Conservation (phyloP, 2,113 vertebrate genomes). For the Oreochromis niloticus region DNA sequence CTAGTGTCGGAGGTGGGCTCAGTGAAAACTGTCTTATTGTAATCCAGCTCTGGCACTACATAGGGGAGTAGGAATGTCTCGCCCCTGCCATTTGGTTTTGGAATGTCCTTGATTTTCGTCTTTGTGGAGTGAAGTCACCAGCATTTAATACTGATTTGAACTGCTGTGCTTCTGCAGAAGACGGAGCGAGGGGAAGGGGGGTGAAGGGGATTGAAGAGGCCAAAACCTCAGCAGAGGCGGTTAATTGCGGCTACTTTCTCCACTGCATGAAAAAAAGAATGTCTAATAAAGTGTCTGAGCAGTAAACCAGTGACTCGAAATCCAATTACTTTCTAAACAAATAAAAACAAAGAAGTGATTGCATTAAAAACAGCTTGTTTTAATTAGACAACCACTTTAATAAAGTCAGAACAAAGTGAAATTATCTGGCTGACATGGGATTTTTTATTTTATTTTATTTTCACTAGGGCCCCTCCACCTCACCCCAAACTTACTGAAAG, state of each 20-base stretch:
- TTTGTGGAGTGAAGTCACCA: slow-evolving; percentile 24
- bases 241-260: background rate
- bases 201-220: background rate
- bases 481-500: background rate
- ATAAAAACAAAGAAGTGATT: background rate
- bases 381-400: background rate
- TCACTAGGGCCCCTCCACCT: background rate
- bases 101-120: background rate
- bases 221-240: background rate
- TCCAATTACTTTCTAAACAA: background rate
- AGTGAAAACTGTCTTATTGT: background rate
- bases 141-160: background rate
- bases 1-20: slow-evolving; percentile 46
- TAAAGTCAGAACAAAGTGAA: background rate
- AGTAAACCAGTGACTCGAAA: background rate
- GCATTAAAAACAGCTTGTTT: background rate
- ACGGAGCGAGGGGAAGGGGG: background rate
- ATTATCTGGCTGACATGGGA: background rate
- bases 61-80: slow-evolving; percentile 20
- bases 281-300: background rate
- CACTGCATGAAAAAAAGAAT: background rate
- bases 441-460: background rate
- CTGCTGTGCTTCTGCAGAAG: background rate
- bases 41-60: background rate
- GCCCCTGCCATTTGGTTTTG: slow-evolving; percentile 4